Percentiles rank a stretch among this genome's conserved stretches.
These are phyloP conservation scores for Nothoprocta perdicaria DNA, from an alignment of 2,113 vertebrate species.

Conservation along the genomic window DNA sequence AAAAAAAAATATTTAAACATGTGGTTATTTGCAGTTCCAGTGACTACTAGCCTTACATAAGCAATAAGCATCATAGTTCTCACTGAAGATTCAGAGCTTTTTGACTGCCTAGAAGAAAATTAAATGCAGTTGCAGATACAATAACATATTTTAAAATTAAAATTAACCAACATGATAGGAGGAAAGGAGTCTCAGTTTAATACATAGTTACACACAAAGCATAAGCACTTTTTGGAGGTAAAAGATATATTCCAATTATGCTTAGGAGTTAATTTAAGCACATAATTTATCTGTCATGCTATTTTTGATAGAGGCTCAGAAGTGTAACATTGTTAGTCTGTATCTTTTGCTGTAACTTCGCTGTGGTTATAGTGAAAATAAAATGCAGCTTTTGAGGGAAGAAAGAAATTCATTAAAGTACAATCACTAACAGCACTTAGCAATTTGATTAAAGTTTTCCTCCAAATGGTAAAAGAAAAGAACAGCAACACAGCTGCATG, in stretches of 20 bases:
- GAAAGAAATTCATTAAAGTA: background rate
- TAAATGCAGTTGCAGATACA: background rate
- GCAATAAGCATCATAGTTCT: background rate
- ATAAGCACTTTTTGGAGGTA: background rate
- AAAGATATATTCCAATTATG: background rate
- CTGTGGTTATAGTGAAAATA: background rate
- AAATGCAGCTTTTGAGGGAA: background rate
- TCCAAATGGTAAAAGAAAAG: background rate
- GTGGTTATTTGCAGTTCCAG: conserved; percentile 2
- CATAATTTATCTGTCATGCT: background rate
- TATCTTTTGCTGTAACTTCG: background rate
- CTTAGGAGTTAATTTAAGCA: background rate
- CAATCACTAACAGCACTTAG: background rate
- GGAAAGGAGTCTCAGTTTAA: background rate
- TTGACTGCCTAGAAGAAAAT: background rate
- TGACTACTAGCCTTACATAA: background rate
- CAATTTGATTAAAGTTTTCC: background rate
- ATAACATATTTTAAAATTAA: background rate
- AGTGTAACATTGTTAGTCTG: background rate
- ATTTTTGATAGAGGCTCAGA: background rate
- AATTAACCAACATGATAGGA: background rate
- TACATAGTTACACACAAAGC: background rate
- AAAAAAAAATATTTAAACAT: background rate
- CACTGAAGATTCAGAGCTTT: background rate
- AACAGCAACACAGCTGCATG: background rate